Base-by-base conservation (phyloP, 2,113 vertebrate genomes). In the Percopsis transmontana region DNA sequence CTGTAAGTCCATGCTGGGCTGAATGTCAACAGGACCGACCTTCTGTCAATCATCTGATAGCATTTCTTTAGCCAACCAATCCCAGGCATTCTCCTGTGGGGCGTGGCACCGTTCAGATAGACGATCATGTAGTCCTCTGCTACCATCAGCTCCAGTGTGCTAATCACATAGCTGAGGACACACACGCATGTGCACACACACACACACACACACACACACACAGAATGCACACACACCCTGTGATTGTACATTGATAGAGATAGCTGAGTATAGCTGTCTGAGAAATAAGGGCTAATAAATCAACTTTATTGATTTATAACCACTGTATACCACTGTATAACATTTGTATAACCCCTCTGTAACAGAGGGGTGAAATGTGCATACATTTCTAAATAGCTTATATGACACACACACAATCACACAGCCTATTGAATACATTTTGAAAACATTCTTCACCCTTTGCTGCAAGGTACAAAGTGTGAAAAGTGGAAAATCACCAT, bases 111-210 rank as follows among this genome's bases (percentile, higher is more conserved):
- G 19, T 98, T 99, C 88, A 99, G 90, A 75, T 99, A 99, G 62
- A 99, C 93, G 18, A 99, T 98, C 96, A 99, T 95, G 68, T 99
- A 99, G 80, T 99, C 96, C 87, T 99, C 97, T 5, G 97, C 97
- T 54, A 99, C 97, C 96, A 99, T 97, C 65, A 99, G 85, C 81
- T 99, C 97, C 89, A 99, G 92, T 1, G 97, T 99, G 77, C 97
- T 99, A 90, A 99, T 99, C 70, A 98, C 97, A 66, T 96, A 99
- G 40, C 97, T 99, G 83, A 59, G 44, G 7, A 16, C 48, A 52
- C 42, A 76, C 51, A 15, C n/a, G 4, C 19, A 2, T n/a, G 6
- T 0, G n/a, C 48, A 59, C 60, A 54, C 48, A 44, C 16, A 33
- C 21, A 70, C 47, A 47, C 19, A 39, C 38, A 53, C 42, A 62